Base-by-base conservation (phyloP, 2,888 invertebrate species). In the Bombyx huttoni region DNA sequence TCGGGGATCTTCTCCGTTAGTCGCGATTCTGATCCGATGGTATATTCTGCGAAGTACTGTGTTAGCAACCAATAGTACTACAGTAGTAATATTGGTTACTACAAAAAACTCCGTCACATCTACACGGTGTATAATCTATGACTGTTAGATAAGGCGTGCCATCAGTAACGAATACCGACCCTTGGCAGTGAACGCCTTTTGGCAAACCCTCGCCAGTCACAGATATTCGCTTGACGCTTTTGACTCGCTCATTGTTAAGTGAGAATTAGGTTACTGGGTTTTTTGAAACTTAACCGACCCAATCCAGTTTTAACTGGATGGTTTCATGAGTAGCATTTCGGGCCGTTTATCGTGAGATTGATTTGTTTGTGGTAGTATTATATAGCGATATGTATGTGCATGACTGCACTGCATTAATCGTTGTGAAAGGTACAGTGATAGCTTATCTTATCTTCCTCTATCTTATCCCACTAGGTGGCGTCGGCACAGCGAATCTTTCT, bases 171-270 rank as follows among this genome's bases (percentile, higher is more conserved):
- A 73, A 74, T 72, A 65, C 71, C 67, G 67, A 69, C 68, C 72
- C 73, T 81, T 83, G 84, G 81, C 84, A 81, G 64, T 63, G 54
- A 52, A 53, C 60, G 62, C 64, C 68, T 70, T 76, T 84, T 85
- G 84, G 82, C 83, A 81, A 73, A 75, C 67, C 70, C 68, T 73
- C 67, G 68, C 65, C 67, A 64, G 75, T 74, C 72, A 74, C 70
- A 63, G 75, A 79, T 81, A 76, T 67, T 66, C 58, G 59, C 73
- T 75, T 73, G 68, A 72, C 74, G 33, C 50, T 33, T 33, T 14
- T 13, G 35, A 35, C 49, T 40, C 49, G 35, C 13, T 13, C 10
- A 12, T 24, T 50, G 24, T 50, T 46, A 9, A 33, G 10, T 0
- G 48, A 54, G 53, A 59, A 57, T 54, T 59, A 49, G 57, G 59